A percentile compares a stretch with the other conserved stretches of the same genome.
Evolutionary conservation across 2,888 invertebrate genomes (phyloP).

Genomic region (Xylophagus ater): DNA sequence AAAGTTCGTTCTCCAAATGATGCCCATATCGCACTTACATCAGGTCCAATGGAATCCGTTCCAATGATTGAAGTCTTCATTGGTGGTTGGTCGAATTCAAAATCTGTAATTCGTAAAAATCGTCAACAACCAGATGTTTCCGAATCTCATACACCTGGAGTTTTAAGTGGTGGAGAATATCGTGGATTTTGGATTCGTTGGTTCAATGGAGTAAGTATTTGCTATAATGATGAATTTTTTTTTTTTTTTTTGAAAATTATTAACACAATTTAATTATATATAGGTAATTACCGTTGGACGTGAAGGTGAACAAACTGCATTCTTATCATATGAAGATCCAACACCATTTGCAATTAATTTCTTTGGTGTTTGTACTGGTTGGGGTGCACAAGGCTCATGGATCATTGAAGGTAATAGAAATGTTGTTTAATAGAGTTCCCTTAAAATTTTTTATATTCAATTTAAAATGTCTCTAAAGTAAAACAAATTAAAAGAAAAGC

Average conservation of each 20-base stretch:
- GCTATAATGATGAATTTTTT: not conserved
- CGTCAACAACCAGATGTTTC: slow-evolving; percentile 62
- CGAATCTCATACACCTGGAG: slow-evolving; percentile 57
- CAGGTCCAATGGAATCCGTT: slow-evolving; percentile 54
- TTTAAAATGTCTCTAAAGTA: no score
- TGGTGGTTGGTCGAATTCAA: slow-evolving; percentile 79
- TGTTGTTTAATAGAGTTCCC: slow-evolving; percentile 14
- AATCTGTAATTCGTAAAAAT: slow-evolving; percentile 73
- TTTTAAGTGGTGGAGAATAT: slow-evolving; percentile 61
- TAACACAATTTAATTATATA: not conserved
- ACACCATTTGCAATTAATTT: slow-evolving; percentile 58
- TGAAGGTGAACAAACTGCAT: slow-evolving; percentile 59
- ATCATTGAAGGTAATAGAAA: slow-evolving; percentile 68
- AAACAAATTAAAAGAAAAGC: not conserved
- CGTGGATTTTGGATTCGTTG: slow-evolving; percentile 79
- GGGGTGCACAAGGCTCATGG: slow-evolving; percentile 77
- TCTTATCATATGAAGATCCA: slow-evolving; percentile 61
- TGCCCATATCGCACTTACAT: slow-evolving; percentile 72
- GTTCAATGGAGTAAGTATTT: slow-evolving; percentile 45
- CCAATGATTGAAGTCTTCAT: slow-evolving; percentile 81
- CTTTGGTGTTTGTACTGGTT: slow-evolving; percentile 76
- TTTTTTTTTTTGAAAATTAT: not conserved
- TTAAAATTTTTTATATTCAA: not conserved
- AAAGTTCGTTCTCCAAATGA: slow-evolving; percentile 69
- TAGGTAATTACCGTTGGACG: slow-evolving; percentile 53